phyloP scores from a whole-genome alignment of 2,888 invertebrate species.

The Protodeltote pygarga region DNA sequence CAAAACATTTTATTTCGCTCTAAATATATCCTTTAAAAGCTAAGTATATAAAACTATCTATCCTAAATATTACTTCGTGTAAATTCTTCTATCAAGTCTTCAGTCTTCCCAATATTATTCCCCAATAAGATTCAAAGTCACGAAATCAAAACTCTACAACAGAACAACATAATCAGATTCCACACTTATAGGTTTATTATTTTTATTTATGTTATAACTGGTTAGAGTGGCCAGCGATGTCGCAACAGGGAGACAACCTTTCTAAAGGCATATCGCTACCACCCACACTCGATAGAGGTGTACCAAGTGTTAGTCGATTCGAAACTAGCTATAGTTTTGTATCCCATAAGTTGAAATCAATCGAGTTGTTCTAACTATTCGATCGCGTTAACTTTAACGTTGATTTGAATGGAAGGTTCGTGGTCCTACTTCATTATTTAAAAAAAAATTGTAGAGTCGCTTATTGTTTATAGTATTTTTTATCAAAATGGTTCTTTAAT shows the following conservation, averaged over 20 bases:
- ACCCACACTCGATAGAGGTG: conserved; percentile 68
- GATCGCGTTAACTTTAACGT: too few relatives aligned
- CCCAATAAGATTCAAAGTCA: conserved; percentile 12
- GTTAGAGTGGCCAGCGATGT: conserved; percentile 55
- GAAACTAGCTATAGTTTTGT: conserved; percentile 1
- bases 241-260: conserved; percentile 72
- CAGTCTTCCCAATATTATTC: not conserved
- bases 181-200: conserved; percentile 46
- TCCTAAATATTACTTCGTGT: not conserved
- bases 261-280: conserved; percentile 65
- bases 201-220: conserved; percentile 48
- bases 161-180: conserved; percentile 45
- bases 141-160: conserved; percentile 14
- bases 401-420: too few relatives aligned
- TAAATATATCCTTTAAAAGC: too few relatives aligned
- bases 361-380: too few relatives aligned
- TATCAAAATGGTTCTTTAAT: too few relatives aligned
- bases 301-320: conserved; percentile 30
- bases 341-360: not conserved
- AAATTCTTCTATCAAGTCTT: conserved; percentile 11
- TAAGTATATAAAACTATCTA: not conserved
- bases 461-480: too few relatives aligned
- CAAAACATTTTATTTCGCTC: not conserved
- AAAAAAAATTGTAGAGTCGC: too few relatives aligned
- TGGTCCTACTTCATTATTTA: too few relatives aligned